These are phyloP conservation scores for Dendrocopos noguchii DNA, from an alignment of 2,113 vertebrate species.

Conservation along the genomic window DNA sequence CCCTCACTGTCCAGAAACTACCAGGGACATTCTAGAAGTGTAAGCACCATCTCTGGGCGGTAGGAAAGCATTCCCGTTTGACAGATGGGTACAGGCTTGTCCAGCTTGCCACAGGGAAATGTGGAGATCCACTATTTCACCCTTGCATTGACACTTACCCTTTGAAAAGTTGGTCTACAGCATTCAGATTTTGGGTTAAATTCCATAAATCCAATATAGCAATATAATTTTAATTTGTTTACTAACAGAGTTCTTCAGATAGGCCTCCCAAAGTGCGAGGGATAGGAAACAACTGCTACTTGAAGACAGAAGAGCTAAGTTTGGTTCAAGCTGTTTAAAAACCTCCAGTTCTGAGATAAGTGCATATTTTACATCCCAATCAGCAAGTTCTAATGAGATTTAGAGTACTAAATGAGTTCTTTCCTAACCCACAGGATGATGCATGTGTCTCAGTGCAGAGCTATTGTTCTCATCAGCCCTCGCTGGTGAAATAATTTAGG, in stretches of 20 bases:
- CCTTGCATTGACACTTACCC: neutral
- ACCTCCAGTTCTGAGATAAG: neutral
- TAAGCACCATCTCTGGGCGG: neutral
- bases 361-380: neutral
- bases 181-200: neutral
- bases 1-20: neutral
- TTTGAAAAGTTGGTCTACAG: neutral
- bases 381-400: slow-evolving; percentile 9
- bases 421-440: neutral
- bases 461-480: neutral
- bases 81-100: neutral
- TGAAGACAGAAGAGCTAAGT: neutral
- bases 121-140: neutral
- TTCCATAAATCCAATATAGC: neutral
- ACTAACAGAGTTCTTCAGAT: neutral
- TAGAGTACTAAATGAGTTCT: neutral
- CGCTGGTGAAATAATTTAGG: neutral
- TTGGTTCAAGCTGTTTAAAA: slow-evolving; percentile 26
- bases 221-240: slow-evolving; percentile 13
- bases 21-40: neutral
- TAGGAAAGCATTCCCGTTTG: neutral
- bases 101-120: neutral
- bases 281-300: neutral
- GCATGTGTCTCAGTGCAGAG: neutral
- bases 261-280: neutral